These are phyloP conservation scores for Chaetops frenatus DNA, from an alignment of 2,113 vertebrate genomes.

Conservation along the genomic window DNA sequence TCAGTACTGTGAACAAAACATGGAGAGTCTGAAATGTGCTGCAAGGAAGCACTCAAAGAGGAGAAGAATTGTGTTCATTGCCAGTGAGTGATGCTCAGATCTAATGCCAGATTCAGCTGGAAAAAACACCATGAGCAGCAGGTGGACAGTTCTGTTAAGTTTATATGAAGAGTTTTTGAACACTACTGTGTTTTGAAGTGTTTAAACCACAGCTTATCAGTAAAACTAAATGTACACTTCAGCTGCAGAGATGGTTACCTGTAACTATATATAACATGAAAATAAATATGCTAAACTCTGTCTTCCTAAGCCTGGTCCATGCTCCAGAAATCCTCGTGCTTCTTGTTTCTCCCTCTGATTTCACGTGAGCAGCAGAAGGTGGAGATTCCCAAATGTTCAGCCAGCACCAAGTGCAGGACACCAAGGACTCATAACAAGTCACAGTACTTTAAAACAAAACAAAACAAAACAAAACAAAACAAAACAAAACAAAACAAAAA, in stretches of 20 bases:
- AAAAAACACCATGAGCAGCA: not conserved
- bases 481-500: too few relatives aligned
- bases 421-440: not conserved
- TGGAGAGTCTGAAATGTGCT: not conserved
- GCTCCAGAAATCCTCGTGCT: not conserved
- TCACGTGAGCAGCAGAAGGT: not conserved
- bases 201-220: not conserved
- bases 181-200: not conserved
- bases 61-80: not conserved
- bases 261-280: not conserved
- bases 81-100: not conserved
- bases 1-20: not conserved
- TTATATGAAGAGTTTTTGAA: not conserved
- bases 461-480: too few relatives aligned
- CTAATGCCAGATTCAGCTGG: not conserved
- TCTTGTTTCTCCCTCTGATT: not conserved
- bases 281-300: not conserved
- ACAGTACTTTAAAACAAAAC: accelerated
- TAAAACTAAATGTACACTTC: not conserved
- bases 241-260: not conserved
- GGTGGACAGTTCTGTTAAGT: not conserved
- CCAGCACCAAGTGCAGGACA: not conserved
- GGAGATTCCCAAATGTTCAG: not conserved
- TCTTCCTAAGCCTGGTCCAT: not conserved
- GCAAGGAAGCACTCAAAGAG: not conserved